phyloP scores from a whole-genome alignment of 2,113 vertebrate genomes.

The Dromaius novaehollandiae region DNA sequence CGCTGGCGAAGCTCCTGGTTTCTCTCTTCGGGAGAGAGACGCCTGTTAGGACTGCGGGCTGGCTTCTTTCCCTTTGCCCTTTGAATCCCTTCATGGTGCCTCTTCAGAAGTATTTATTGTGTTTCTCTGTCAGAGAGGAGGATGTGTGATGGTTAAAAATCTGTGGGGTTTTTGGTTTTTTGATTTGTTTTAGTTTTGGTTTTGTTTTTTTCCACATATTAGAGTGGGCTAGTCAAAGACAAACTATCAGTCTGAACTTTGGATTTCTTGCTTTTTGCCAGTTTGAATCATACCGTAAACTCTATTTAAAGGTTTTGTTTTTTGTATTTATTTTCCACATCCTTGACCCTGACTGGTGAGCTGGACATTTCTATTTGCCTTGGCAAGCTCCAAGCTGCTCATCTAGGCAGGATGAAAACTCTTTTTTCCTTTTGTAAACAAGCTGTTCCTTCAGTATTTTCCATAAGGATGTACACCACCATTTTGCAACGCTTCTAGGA shows the following conservation, averaged over 20 bases:
- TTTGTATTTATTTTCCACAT: constrained; percentile 60
- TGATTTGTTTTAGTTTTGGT: too few species aligned
- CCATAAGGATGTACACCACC: constrained; percentile 37
- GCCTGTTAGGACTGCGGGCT: not conserved
- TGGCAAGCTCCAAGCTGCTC: constrained; percentile 50
- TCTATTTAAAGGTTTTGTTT: constrained; percentile 59
- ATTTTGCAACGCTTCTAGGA: constrained; percentile 65
- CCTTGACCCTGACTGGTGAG: constrained; percentile 54
- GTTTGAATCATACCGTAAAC: constrained; percentile 25
- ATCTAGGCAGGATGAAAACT: constrained; percentile 54
- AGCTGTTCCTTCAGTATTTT: constrained; percentile 37
- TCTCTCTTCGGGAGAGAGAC: not conserved
- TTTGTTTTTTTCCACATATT: not conserved
- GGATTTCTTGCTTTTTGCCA: constrained; percentile 8
- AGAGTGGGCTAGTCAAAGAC: not conserved
- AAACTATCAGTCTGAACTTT: not conserved
- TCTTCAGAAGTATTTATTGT: not conserved
- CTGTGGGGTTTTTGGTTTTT: not conserved
- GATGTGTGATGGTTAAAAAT: not conserved
- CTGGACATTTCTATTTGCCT: constrained; percentile 62
- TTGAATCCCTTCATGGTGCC: not conserved
- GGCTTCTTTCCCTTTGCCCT: not conserved
- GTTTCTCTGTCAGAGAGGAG: not conserved
- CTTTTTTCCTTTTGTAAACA: constrained; percentile 59
- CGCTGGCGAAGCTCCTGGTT: rapidly evolving